Evolutionary conservation across 2,113 vertebrate genomes (phyloP).

Genomic region (Pelobates fuscus): DNA sequence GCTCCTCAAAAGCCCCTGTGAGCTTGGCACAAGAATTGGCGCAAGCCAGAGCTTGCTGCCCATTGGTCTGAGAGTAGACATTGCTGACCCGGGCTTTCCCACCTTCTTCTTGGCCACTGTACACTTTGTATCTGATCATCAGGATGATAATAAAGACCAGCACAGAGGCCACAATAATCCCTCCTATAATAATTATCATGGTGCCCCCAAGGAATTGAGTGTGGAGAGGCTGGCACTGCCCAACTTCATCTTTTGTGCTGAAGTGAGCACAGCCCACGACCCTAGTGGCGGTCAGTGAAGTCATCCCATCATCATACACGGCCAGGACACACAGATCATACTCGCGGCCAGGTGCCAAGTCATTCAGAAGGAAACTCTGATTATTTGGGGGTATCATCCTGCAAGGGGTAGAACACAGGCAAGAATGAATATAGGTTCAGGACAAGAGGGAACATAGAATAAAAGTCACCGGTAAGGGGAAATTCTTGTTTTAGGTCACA

Average conservation of each 20-base stretch:
- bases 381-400: conserved; percentile 80
- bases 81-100: conserved; percentile 67
- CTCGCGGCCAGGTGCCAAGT: conserved; percentile 74
- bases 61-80: conserved; percentile 73
- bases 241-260: conserved; percentile 71
- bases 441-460: no score
- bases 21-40: conserved; percentile 55
- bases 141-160: conserved; percentile 85
- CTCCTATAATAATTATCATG: conserved; percentile 83
- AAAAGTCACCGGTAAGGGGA: no score
- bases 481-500: background rate
- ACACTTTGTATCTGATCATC: conserved; percentile 82
- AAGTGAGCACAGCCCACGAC: conserved; percentile 78
- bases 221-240: conserved; percentile 74
- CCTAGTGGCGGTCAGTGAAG: conserved; percentile 72
- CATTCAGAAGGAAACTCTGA: conserved; percentile 73
- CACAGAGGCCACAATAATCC: conserved; percentile 81
- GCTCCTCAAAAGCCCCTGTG: conserved; percentile 66
- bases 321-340: conserved; percentile 80
- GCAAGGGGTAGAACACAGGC: conserved; percentile 1
- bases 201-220: conserved; percentile 82
- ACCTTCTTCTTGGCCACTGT: conserved; percentile 78
- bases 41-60: conserved; percentile 68
- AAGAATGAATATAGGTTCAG: no score
- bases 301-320: conserved; percentile 77